These are phyloP conservation scores for Falco biarmicus DNA, from an alignment of 2,797 vertebrate genomes.

Conservation along the genomic window DNA sequence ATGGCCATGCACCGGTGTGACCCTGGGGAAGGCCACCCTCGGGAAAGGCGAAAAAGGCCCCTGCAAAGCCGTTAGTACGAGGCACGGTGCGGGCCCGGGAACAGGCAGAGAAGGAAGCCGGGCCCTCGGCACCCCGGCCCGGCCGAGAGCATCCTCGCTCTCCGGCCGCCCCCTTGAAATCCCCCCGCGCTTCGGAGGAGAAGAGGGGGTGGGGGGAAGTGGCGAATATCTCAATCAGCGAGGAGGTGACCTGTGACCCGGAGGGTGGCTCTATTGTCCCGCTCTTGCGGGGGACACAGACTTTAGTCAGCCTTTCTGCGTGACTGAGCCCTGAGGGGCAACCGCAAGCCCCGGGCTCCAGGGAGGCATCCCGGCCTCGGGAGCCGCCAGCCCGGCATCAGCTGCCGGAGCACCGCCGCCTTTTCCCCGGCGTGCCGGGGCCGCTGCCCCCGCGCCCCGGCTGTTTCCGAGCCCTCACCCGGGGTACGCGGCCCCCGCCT, in stretches of 20 bases:
- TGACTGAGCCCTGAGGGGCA: conserved; percentile 67
- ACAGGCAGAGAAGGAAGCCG: neutral
- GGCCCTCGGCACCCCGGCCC: neutral
- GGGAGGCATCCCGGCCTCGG: neutral
- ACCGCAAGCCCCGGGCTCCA: conserved; percentile 3
- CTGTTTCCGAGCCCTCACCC: neutral
- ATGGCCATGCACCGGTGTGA: neutral
- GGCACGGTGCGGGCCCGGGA: neutral
- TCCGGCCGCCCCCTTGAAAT: neutral
- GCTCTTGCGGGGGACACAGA: conserved; percentile 77
- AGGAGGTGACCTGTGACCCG: conserved; percentile 80
- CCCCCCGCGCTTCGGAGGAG: neutral
- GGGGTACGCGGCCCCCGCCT: neutral
- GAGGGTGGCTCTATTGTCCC: conserved; percentile 82
- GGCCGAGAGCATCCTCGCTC: neutral
- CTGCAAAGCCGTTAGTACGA: accelerated
- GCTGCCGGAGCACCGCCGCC: neutral
- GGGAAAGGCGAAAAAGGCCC: neutral
- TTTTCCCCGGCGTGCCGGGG: neutral
- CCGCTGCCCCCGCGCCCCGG: neutral
- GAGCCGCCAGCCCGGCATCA: neutral
- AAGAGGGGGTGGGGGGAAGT: neutral
- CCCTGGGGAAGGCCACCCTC: neutral
- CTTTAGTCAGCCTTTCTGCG: conserved; percentile 73
- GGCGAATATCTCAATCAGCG: conserved; percentile 84